A percentile compares a stretch with the other conserved stretches of the same genome.
Evolutionary conservation across 1,140 invertebrate genomes (phyloP).

Genomic region (Papilio glaucus): DNA sequence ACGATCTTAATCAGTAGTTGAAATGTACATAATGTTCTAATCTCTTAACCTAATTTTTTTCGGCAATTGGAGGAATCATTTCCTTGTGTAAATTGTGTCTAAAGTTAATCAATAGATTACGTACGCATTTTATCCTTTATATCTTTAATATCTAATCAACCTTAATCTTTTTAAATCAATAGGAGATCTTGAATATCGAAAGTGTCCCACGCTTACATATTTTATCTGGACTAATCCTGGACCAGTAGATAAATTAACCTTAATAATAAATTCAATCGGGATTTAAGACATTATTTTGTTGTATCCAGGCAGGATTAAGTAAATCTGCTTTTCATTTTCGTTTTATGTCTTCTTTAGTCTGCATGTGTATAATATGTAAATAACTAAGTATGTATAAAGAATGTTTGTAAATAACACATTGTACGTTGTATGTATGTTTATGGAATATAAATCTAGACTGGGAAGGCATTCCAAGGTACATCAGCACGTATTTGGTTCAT

Average conservation of each 20-base stretch:
- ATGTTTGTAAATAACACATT: not conserved
- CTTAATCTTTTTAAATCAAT: too few species aligned
- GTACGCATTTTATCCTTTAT: too few species aligned
- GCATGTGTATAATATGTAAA: conserved; percentile 3
- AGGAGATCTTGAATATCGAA: too few species aligned
- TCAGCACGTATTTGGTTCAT: not conserved
- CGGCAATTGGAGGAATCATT: not conserved
- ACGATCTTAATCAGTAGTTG: conserved; percentile 3
- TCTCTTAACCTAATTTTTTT: not conserved
- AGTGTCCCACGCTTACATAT: too few species aligned
- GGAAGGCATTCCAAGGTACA: not conserved
- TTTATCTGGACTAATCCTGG: too few species aligned
- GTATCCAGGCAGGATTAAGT: too few species aligned
- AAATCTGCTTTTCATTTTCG: too few species aligned
- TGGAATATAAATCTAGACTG: not conserved
- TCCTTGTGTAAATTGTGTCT: not conserved
- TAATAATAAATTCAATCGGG: too few species aligned
- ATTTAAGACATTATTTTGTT: too few species aligned
- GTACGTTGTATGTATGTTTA: not conserved
- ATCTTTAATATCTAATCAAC: too few species aligned
- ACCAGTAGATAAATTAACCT: too few species aligned
- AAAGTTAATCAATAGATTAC: not conserved
- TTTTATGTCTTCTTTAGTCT: too few species aligned
- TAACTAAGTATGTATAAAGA: not conserved
- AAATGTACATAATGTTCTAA: not conserved